These are phyloP conservation scores for Dicycla oo DNA, from an alignment of 2,888 invertebrate genomes.

Conservation along the genomic window DNA sequence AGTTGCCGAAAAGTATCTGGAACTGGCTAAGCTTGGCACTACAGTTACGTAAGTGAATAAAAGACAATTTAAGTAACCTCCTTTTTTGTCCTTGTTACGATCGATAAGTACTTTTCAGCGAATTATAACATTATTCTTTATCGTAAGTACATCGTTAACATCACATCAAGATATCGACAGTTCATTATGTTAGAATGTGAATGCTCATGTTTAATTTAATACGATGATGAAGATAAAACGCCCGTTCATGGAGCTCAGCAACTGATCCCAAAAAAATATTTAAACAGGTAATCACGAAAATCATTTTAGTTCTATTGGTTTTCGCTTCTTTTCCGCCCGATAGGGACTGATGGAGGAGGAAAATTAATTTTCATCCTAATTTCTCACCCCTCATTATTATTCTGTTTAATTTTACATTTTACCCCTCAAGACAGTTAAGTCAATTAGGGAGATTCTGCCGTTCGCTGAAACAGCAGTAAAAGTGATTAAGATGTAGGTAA, in stretches of 20 bases:
- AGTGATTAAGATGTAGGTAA: conserved; percentile 7
- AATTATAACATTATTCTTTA: background rate
- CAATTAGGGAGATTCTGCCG: conserved; percentile 7
- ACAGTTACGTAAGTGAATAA: background rate
- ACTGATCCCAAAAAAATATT: conserved; percentile 19
- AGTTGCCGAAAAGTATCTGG: conserved; percentile 10
- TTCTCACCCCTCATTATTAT: conserved; percentile 25
- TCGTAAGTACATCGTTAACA: background rate
- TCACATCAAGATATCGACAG: background rate
- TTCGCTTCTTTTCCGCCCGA: background rate
- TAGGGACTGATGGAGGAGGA: background rate
- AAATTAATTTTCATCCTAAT: conserved; percentile 28
- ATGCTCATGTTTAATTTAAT: conserved; percentile 7
- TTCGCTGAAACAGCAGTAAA: conserved; percentile 3
- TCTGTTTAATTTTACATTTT: conserved; percentile 42
- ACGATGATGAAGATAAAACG: conserved; percentile 5
- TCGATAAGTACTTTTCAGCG: background rate
- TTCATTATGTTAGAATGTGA: conserved; percentile 7
- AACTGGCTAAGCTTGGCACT: background rate
- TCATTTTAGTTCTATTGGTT: no score
- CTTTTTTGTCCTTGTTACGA: background rate
- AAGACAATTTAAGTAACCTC: background rate
- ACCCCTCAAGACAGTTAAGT: conserved; percentile 30
- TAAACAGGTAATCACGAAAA: conserved; percentile 6
- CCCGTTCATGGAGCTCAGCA: background rate